Base-by-base conservation (phyloP, 1,140 invertebrate species). In the Hyposmocoma kahamanoa region DNA sequence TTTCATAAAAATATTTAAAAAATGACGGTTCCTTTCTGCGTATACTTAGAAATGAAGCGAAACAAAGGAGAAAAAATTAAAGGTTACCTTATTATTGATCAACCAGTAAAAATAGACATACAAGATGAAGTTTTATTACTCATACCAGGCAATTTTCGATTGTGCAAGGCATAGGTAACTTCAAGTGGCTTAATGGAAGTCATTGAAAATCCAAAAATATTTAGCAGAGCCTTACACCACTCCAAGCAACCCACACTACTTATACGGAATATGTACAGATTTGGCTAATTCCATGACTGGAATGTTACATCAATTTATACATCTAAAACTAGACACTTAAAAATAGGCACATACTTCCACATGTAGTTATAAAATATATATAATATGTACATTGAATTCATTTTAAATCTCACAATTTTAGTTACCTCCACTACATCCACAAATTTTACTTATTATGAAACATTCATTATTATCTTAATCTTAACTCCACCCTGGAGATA, bases 201-300 rank as follows among this genome's bases (percentile, higher is more conserved):
- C 22, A 54, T 26, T 45, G 26, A 58, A 13, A 38, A 36, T 48
- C 41, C 34, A 58, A 19, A 18, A 43, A 49, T 26, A 30, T 49
- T 5, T 11, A 26, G 24, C 24, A 36, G 32, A 10, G 32, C 32
- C 8, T 2, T 36, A n/a, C 18, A 36, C 32, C 32, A 36, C 32
- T 45, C 56, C 38, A 59, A 54, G 50, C 49, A 59, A 55, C 49
- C 44, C 44, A 57, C 17, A 50, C 46, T 42, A 62, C 44, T 26
- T 38, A 47, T 11, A n/a, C 42, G 24, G 21, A 41, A 48, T 76
- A 79, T 80, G 71, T 83, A 81, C 73, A 81, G 70, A 70, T 77
- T 76, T 75, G 64, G 68, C 72, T 79, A 76, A 74, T 76, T 84
- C 72, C 74, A 76, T 73, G 42, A 43, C 58, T 78, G 80, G 77